phyloP scores from a whole-genome alignment of 2,797 vertebrate genomes.

The Galaxias olidus region DNA sequence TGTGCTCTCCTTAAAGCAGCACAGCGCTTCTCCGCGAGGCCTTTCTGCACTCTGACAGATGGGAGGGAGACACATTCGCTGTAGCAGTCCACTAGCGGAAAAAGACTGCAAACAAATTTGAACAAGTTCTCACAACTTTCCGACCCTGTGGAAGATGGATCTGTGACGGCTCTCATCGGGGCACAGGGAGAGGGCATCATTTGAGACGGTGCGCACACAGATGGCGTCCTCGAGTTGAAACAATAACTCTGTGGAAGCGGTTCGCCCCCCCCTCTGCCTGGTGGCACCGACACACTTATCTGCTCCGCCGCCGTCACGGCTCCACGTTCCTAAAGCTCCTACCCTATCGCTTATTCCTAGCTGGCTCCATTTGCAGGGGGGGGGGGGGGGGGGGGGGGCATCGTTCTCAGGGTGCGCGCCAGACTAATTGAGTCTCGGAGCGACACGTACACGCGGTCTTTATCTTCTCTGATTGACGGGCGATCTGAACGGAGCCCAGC shows the following conservation, averaged over 20 bases:
- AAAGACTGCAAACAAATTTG: not conserved
- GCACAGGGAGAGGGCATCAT: not conserved
- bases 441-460: slow-evolving; percentile 40
- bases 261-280: slow-evolving; percentile 1
- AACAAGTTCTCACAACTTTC: not conserved
- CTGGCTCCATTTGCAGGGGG: slow-evolving; percentile 23
- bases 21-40: too few species aligned
- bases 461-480: slow-evolving; percentile 39
- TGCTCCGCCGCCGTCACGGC: slow-evolving; percentile 12
- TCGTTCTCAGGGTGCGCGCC: slow-evolving; percentile 34
- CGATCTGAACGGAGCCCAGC: slow-evolving; percentile 32
- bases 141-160: too few species aligned
- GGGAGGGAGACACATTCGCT: not conserved
- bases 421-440: slow-evolving; percentile 43
- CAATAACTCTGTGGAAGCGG: not conserved
- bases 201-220: not conserved
- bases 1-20: too few species aligned
- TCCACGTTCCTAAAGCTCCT: slow-evolving; percentile 23
- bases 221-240: not conserved
- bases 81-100: not conserved
- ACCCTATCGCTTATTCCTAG: slow-evolving; percentile 36
- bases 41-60: too few species aligned
- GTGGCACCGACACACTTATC: slow-evolving; percentile 24
- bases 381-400: too few species aligned
- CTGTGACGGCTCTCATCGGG: too few species aligned